Evolutionary conservation across 2,888 invertebrate species (phyloP), one percentile per base, ranked within the genome.

Genomic region (Apocheima hispidaria): DNA sequence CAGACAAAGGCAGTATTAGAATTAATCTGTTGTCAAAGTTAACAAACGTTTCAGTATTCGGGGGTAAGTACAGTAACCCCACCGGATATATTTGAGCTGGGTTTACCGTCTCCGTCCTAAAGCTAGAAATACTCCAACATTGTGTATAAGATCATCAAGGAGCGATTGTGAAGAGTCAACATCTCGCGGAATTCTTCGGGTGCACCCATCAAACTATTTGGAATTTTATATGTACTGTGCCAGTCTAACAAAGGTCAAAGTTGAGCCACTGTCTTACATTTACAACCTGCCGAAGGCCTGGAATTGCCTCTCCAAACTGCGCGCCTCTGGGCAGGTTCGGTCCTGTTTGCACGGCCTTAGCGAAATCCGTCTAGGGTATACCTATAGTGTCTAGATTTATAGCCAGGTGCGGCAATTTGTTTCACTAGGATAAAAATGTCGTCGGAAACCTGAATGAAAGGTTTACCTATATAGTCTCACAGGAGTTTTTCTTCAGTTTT

Each of bases 271-370:
- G 61, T 41, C 14, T 26, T 26, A 40, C 12, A 28, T 41, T 50
- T 23, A 50, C 44, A 48, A 51, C 21, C 38, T 18, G 20, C 44
- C 43, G 26, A 38, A 40, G 48, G 28, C 21, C 33, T 30, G 56
- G 63, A 70, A 67, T 70, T 70, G 64, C 64, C 65, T 43, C 68
- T 68, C 65, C 68, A 67, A 69, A 58, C 62, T 65, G 18, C 65
- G 67, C 69, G 65, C 66, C 60, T 69, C 66, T 72, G 71, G 40
- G 21, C 33, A 33, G 53, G 33, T 36, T 43, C 12, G 33, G 75
- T 74, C 68, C 71, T 70, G 69, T 71, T 70, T 60, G 75, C 74
- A 65, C 62, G 63, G 68, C 63, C 63, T 63, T 61, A 63, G 67
- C 63, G 58, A 65, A 71, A 70, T 64, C 63, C 66, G 53, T 65